Evolutionary conservation across 2,888 invertebrate genomes (phyloP), one percentile per base, ranked within the genome.

Genomic region (Andrena chrysosceles): DNA sequence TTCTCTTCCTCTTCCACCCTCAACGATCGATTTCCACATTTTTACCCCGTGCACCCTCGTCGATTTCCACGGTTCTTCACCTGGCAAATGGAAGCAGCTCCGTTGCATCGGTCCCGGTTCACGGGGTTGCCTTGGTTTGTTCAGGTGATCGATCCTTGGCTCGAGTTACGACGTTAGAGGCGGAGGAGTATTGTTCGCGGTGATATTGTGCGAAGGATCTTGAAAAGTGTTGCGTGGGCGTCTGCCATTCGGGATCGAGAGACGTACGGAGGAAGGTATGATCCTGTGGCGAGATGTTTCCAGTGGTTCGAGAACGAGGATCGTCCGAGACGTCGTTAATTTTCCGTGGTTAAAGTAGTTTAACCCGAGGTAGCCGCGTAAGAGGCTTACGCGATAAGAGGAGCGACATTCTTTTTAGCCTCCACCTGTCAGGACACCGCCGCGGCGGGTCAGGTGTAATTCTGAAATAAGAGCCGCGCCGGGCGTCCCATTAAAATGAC

Each of bases 401-500:
- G 49, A 48, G 62, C 54, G 75, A 74, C 42, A 75, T 72, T 74
- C 63, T 84, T 85, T 42, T 79, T 78, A 63, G 70, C 64, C 66
- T 75, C 35, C 85, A 85, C 82, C 83, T 85, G 88, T 86, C 86
- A 70, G 20, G 62, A 26, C 42, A 56, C 29, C 67, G 69, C 52
- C 54, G 42, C 42, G 42, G 42, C 42, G 48, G 71, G 80, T 81
- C 80, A 78, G 78, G 82, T 81, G 85, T 87, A 87, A 89, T 85
- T 83, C 75, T 66, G 78, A 81, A 87, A 83, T 68, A 79, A 82
- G 87, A 85, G 69, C 77, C 85, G 73, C 82, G 80, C 80, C 70
- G 77, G 16, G 64, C 72, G 81, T 52, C 66, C 88, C 88, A 88
- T 88, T 88, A 88, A 88, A 85, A 86, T 78, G 88, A 88, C 76